These are phyloP conservation scores for Rhagoletis pomonella DNA, from an alignment of 1,140 invertebrate genomes.

Conservation along the genomic window DNA sequence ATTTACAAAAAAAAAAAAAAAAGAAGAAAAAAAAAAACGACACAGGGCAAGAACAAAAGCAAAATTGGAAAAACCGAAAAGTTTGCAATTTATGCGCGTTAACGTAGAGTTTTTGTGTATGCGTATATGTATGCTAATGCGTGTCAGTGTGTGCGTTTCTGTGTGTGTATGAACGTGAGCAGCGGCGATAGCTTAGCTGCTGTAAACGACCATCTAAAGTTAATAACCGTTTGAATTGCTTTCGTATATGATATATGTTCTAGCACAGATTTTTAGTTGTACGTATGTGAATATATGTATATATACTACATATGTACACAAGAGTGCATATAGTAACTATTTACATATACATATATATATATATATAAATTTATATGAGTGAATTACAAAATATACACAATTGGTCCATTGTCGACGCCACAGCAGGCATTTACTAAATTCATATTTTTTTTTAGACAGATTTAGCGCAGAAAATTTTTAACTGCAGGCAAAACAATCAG, in stretches of 20 bases:
- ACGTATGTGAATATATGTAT: neutral
- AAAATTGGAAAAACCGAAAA: conserved; percentile 3
- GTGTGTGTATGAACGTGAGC: neutral
- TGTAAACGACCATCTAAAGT: conserved; percentile 1
- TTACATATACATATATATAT: neutral
- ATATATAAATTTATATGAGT: neutral
- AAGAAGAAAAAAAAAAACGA: neutral
- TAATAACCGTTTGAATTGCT: conserved; percentile 38
- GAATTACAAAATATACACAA: neutral
- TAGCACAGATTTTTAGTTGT: neutral
- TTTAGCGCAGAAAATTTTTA: neutral
- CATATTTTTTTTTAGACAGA: neutral
- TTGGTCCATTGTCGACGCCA: neutral
- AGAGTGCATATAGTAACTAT: no score
- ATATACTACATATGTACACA: no score
- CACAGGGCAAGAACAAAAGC: neutral
- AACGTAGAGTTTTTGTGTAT: neutral
- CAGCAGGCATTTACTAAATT: neutral
- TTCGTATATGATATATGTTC: neutral
- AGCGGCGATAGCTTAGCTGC: neutral
- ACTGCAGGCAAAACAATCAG: neutral
- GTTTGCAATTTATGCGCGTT: conserved; percentile 27
- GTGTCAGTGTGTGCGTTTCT: no score
- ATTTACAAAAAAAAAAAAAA: neutral
- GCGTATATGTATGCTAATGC: neutral